Evolutionary conservation across 2,888 invertebrate genomes (phyloP).

Genomic region (Tridacna crocea): DNA sequence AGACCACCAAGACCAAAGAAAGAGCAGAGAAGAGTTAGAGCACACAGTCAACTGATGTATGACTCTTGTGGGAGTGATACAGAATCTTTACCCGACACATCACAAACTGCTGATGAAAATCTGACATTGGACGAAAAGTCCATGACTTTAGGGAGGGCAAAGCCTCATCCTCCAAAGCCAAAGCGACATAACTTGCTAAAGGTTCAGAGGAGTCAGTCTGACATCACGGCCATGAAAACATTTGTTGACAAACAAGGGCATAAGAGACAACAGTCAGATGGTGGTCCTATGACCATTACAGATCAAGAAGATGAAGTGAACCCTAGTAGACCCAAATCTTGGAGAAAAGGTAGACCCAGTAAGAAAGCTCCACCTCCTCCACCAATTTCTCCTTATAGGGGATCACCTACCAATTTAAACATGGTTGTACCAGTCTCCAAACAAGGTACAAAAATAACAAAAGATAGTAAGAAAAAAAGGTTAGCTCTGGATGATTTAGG

Average conservation of each 20-base stretch:
- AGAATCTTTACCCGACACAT: slow-evolving; percentile 60
- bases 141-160: slow-evolving; percentile 59
- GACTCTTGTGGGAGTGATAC: slow-evolving; percentile 64
- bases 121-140: slow-evolving; percentile 39
- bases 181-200: slow-evolving; percentile 70
- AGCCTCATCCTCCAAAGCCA: slow-evolving; percentile 76
- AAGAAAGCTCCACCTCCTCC: slow-evolving; percentile 77
- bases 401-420: slow-evolving; percentile 39
- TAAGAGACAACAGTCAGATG: slow-evolving; percentile 31
- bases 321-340: slow-evolving; percentile 25
- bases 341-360: slow-evolving; percentile 64
- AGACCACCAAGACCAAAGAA: slow-evolving; percentile 75
- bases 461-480: slow-evolving; percentile 4
- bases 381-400: slow-evolving; percentile 36
- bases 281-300: not conserved
- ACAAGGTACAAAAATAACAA: slow-evolving; percentile 26
- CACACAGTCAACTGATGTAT: slow-evolving; percentile 48
- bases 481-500: not conserved
- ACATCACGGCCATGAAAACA: slow-evolving; percentile 71
- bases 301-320: not conserved
- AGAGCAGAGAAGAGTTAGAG: slow-evolving; percentile 54
- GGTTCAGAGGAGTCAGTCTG: slow-evolving; percentile 75
- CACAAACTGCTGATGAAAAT: slow-evolving; percentile 28
- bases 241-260: slow-evolving; percentile 58
- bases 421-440: slow-evolving; percentile 47